A percentile compares a stretch with the other conserved stretches of the same genome.
Conservation (phyloP, 2,888 invertebrate genomes). For the Linnaemya vulpina region DNA sequence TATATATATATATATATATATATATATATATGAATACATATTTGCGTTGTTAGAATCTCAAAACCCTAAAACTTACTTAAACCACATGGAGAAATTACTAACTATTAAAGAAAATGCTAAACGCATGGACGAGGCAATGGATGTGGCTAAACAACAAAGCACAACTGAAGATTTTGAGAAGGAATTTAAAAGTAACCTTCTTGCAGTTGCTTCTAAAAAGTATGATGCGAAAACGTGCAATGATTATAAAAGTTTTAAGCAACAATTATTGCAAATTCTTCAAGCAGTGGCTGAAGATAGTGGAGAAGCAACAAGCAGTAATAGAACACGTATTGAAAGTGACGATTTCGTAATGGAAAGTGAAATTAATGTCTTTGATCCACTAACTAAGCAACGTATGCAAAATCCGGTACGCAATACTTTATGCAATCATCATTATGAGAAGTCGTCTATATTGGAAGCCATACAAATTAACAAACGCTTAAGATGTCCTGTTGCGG, state of each 20-base stretch:
- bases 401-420: conserved; percentile 84
- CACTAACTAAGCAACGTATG: conserved; percentile 84
- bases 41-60: conserved; percentile 65
- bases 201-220: conserved; percentile 55
- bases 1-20: too few relatives aligned
- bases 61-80: conserved; percentile 65
- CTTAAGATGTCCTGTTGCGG: conserved; percentile 82
- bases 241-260: conserved; percentile 73
- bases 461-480: conserved; percentile 81
- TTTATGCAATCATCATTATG: conserved; percentile 84
- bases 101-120: conserved; percentile 66
- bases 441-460: conserved; percentile 83
- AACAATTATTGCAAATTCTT: conserved; percentile 64
- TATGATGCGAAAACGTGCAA: conserved; percentile 64
- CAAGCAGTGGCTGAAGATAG: conserved; percentile 46
- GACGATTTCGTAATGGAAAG: conserved; percentile 76
- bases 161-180: conserved; percentile 66
- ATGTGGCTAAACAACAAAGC: conserved; percentile 66
- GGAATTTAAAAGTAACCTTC: conserved; percentile 51
- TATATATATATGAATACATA: background rate
- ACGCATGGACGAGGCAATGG: conserved; percentile 60
- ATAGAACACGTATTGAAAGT: conserved; percentile 64
- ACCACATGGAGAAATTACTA: conserved; percentile 65
- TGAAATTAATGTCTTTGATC: conserved; percentile 83
- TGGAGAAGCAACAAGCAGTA: conserved; percentile 3